Percentiles rank a stretch among this genome's conserved stretches.
Evolutionary conservation across 2,797 vertebrate genomes (phyloP).

Genomic region (Pogonophryne albipinna): DNA sequence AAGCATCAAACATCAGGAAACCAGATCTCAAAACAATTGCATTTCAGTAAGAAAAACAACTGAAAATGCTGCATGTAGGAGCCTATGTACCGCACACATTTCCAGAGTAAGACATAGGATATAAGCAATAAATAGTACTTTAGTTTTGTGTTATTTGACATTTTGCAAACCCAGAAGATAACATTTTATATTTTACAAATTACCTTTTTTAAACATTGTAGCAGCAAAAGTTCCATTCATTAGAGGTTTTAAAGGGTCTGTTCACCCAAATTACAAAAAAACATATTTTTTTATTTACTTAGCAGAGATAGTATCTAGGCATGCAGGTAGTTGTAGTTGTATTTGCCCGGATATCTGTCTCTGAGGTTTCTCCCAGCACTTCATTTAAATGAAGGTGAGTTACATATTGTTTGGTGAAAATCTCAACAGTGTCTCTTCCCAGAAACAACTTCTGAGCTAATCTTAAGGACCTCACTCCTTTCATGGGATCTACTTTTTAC

Average conservation of each 20-base stretch:
- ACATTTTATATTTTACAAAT: slow-evolving; percentile 1
- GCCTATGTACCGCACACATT: neutral
- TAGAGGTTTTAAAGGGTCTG: slow-evolving; percentile 40
- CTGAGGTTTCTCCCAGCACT: neutral
- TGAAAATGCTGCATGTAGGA: slow-evolving; percentile 6
- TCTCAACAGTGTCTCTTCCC: neutral
- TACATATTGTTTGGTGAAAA: neutral
- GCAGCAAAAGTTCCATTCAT: slow-evolving; percentile 44
- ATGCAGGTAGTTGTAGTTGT: neutral
- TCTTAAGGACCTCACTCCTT: neutral
- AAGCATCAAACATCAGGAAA: slow-evolving; percentile 48
- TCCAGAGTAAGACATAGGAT: neutral
- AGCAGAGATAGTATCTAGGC: neutral
- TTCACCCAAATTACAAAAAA: slow-evolving; percentile 37
- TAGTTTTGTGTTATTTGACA: neutral
- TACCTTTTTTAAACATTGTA: neutral
- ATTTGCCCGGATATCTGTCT: neutral
- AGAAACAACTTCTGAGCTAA: neutral
- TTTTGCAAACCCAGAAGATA: slow-evolving; percentile 7
- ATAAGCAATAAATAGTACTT: neutral
- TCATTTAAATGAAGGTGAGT: neutral
- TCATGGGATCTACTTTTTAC: neutral
- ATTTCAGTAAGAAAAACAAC: slow-evolving; percentile 13
- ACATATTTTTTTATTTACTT: neutral
- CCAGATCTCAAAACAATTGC: slow-evolving; percentile 13